Evolutionary conservation across 2,797 vertebrate genomes (phyloP).

Genomic region (Pteronotus mesoamericanus): DNA sequence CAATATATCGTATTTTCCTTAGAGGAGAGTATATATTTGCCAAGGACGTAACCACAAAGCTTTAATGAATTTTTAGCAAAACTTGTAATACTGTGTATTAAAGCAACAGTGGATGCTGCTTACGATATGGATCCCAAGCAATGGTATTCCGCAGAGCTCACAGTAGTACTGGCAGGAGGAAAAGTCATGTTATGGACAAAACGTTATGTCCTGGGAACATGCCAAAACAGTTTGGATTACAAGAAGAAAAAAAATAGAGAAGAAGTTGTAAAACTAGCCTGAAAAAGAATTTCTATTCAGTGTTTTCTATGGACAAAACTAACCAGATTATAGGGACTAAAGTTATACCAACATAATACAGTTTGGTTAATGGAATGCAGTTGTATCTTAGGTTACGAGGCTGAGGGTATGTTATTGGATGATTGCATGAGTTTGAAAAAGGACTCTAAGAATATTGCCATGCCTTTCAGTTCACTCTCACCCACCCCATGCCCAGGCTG

Average conservation of each 20-base stretch:
- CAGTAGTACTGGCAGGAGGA: too few species aligned
- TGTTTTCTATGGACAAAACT: background rate
- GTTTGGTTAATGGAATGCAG: background rate
- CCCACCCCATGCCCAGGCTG: background rate
- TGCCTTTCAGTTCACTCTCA: background rate
- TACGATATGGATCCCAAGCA: background rate
- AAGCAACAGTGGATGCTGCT: background rate
- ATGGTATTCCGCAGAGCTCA: background rate
- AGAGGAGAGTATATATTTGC: background rate
- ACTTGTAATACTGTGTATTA: background rate
- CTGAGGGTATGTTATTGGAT: background rate
- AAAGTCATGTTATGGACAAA: background rate
- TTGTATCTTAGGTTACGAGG: background rate
- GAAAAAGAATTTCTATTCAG: background rate
- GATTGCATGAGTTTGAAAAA: background rate
- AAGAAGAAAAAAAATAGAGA: background rate
- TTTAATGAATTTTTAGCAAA: background rate
- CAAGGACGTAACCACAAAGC: background rate
- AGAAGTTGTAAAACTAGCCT: background rate
- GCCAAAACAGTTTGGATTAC: background rate
- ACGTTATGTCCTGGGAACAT: background rate
- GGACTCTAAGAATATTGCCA: background rate
- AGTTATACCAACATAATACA: background rate
- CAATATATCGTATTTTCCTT: background rate
- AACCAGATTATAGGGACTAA: background rate